phyloP scores from a whole-genome alignment of 2,888 invertebrate species.

The Biston betularia region DNA sequence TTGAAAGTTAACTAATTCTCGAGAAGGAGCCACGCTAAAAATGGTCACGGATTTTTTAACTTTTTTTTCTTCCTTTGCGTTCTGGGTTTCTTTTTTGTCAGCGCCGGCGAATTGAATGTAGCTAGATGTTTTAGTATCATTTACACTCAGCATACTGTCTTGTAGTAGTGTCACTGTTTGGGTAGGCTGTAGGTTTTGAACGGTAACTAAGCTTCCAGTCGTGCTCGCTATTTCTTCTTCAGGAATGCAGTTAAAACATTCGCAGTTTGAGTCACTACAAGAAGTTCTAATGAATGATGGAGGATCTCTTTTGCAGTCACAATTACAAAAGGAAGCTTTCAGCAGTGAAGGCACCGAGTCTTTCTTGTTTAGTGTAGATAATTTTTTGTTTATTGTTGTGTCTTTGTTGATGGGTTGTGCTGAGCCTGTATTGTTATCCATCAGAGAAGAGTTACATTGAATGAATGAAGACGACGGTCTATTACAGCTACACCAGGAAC shows the following conservation, averaged over 20 bases:
- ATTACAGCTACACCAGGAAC: slow-evolving; percentile 1
- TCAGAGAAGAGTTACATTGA: not conserved
- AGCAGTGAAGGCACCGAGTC: not conserved
- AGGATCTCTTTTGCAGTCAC: not conserved
- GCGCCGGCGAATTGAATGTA: not conserved
- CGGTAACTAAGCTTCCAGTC: slow-evolving; percentile 29
- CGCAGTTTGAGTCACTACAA: slow-evolving; percentile 15
- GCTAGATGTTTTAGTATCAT: slow-evolving; percentile 7
- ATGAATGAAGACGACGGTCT: not conserved
- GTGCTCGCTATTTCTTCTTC: slow-evolving; percentile 18
- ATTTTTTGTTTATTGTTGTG: not conserved
- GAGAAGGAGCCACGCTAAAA: not conserved
- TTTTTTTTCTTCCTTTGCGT: not conserved
- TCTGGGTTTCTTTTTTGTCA: not conserved
- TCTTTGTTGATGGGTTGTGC: not conserved
- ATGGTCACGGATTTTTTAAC: not conserved
- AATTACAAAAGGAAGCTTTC: not conserved
- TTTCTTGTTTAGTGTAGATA: not conserved
- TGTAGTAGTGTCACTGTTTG: slow-evolving; percentile 38
- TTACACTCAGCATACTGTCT: slow-evolving; percentile 5
- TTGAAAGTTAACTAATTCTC: not conserved
- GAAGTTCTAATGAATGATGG: not conserved
- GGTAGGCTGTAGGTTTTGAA: slow-evolving; percentile 32
- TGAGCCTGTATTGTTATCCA: not conserved
- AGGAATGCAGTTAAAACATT: slow-evolving; percentile 11